These are phyloP conservation scores for Calyptommatus sinebrachiatus DNA, from an alignment of 2,113 vertebrate species.

Conservation along the genomic window DNA sequence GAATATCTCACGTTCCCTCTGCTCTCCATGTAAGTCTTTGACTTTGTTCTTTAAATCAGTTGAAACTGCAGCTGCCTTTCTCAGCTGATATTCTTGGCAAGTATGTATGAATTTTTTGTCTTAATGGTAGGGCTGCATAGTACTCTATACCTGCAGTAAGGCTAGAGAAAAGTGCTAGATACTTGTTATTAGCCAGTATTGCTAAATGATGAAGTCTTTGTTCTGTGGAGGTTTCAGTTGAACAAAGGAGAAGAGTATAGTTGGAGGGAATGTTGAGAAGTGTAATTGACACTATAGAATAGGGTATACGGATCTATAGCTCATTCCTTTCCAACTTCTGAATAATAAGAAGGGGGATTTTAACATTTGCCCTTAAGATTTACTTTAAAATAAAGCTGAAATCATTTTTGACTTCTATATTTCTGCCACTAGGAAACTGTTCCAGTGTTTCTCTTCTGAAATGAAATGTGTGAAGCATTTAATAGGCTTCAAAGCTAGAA, in stretches of 20 bases:
- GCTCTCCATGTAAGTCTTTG: not conserved
- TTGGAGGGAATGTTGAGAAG: slow-evolving; percentile 17
- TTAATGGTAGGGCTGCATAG: not conserved
- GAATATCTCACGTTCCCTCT: not conserved
- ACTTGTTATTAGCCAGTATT: not conserved
- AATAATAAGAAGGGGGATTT: not conserved
- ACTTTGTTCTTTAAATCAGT: not conserved
- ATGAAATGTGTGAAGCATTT: not conserved
- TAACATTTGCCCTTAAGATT: not conserved
- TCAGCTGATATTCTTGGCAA: not conserved
- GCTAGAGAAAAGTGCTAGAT: not conserved
- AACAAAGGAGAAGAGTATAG: not conserved
- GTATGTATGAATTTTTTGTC: not conserved
- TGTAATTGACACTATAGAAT: not conserved
- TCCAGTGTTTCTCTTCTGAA: not conserved
- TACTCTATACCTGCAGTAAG: not conserved
- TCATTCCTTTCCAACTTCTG: not conserved
- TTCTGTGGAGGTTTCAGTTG: not conserved
- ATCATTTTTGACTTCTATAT: fast-evolving
- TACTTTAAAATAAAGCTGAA: not conserved
- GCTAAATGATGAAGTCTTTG: not conserved
- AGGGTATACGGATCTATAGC: not conserved
- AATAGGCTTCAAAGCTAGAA: not conserved
- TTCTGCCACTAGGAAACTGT: not conserved
- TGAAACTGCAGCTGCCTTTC: not conserved